Conservation (phyloP, 2,797 vertebrate species). For the Etheostoma perlongum region DNA sequence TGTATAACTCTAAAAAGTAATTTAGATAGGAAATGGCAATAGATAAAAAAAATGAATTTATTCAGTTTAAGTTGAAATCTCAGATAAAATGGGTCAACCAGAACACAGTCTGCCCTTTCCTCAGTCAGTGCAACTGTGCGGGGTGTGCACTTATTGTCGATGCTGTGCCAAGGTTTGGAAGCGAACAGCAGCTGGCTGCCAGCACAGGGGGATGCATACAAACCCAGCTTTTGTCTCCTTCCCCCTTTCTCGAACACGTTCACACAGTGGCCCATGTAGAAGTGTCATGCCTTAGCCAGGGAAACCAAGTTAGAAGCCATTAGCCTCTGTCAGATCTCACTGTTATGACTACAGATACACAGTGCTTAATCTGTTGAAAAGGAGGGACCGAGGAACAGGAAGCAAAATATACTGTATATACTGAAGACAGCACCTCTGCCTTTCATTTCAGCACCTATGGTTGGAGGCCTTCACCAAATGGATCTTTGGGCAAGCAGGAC, state of each 20-base stretch:
- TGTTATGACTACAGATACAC: conserved; percentile 76
- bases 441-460: conserved; percentile 59
- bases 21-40: conserved; percentile 3
- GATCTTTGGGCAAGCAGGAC: conserved; percentile 69
- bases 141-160: conserved; percentile 38
- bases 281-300: conserved; percentile 33
- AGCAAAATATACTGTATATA: conserved; percentile 1
- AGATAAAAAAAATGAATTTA: not conserved
- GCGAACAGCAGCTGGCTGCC: conserved; percentile 68
- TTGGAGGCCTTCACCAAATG: conserved; percentile 55
- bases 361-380: conserved; percentile 56
- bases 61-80: conserved; percentile 16
- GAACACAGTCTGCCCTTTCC: conserved; percentile 7
- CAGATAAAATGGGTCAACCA: conserved; percentile 27
- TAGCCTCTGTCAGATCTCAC: conserved; percentile 63
- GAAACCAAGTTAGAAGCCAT: conserved; percentile 66
- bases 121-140: conserved; percentile 39
- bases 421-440: conserved; percentile 44
- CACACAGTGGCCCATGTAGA: conserved; percentile 41
- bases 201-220: conserved; percentile 33
- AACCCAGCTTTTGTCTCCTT: conserved; percentile 48
- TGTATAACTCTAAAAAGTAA: not conserved
- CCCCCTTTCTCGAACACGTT: conserved; percentile 26
- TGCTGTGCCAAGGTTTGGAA: conserved; percentile 55
- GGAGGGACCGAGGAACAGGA: conserved; percentile 29